Conservation (phyloP, 2,888 invertebrate genomes). For the Hemicrepidius hirtus region DNA sequence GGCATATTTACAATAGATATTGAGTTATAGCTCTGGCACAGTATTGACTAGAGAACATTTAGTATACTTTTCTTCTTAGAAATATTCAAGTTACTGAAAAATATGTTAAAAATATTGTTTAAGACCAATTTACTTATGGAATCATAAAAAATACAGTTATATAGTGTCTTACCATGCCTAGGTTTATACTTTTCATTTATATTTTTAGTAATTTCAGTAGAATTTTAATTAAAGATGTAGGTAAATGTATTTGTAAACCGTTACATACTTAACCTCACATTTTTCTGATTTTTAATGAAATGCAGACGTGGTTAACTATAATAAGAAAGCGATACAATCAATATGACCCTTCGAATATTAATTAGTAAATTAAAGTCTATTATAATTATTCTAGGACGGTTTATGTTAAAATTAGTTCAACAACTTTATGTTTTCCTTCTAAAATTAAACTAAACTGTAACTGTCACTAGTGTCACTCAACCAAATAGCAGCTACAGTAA, state of each 20-base stretch:
- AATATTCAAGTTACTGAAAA: not conserved
- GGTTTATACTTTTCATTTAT: not conserved
- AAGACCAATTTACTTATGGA: not conserved
- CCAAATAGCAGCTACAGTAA: too few relatives aligned
- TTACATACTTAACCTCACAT: constrained; percentile 15
- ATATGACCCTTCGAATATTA: too few relatives aligned
- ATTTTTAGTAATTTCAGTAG: too few relatives aligned
- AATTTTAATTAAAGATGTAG: not conserved
- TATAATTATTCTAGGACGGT: too few relatives aligned
- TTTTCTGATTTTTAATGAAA: not conserved
- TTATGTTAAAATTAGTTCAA: too few relatives aligned
- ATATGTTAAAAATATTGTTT: not conserved
- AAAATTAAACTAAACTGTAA: too few relatives aligned
- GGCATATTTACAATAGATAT: constrained; percentile 21
- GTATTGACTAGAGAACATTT: constrained; percentile 28
- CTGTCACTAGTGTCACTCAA: too few relatives aligned
- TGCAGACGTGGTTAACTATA: not conserved
- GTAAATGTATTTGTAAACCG: not conserved
- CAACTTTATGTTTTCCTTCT: too few relatives aligned
- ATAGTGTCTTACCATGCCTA: not conserved
- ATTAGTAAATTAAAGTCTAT: too few relatives aligned
- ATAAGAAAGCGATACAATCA: not conserved
- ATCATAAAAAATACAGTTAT: not conserved
- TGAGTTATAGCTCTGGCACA: constrained; percentile 17
- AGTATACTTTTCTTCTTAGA: not conserved